phyloP scores from a whole-genome alignment of 2,888 invertebrate genomes.

The Lasioglossum leucozonium region DNA sequence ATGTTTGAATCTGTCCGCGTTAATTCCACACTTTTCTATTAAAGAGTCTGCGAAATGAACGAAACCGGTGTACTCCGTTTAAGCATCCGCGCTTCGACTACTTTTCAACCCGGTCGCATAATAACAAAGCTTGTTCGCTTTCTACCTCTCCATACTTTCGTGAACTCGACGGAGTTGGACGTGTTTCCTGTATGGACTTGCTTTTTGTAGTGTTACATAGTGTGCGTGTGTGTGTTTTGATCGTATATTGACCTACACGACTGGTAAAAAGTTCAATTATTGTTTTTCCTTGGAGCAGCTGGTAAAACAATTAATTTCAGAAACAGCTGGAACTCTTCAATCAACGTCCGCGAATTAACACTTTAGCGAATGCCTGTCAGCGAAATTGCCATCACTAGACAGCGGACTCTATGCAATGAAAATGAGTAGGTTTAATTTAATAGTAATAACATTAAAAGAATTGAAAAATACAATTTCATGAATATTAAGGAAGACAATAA shows the following conservation, averaged over 20 bases:
- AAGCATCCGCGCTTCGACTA: not conserved
- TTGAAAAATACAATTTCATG: too few species aligned
- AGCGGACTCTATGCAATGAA: too few species aligned
- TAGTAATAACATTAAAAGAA: too few species aligned
- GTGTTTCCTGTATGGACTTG: not conserved
- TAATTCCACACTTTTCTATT: not conserved
- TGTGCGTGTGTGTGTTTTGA: not conserved
- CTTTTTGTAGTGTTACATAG: not conserved
- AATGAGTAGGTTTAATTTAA: not conserved
- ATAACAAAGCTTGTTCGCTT: not conserved
- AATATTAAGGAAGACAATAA: too few species aligned
- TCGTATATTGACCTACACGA: not conserved
- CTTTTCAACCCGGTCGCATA: not conserved
- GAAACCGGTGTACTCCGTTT: conserved; percentile 11
- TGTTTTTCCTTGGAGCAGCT: not conserved
- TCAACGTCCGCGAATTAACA: not conserved
- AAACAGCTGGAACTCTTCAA: not conserved
- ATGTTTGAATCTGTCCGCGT: not conserved
- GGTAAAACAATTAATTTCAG: not conserved
- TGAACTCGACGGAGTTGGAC: not conserved
- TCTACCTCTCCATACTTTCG: not conserved
- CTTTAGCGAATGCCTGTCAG: not conserved
- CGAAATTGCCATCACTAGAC: too few species aligned
- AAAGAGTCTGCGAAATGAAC: conserved; percentile 31
- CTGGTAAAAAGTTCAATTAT: not conserved